A percentile compares a stretch with the other conserved stretches of the same genome.
Conservation (phyloP, 2,113 vertebrate species). For the Thermophis baileyi region DNA sequence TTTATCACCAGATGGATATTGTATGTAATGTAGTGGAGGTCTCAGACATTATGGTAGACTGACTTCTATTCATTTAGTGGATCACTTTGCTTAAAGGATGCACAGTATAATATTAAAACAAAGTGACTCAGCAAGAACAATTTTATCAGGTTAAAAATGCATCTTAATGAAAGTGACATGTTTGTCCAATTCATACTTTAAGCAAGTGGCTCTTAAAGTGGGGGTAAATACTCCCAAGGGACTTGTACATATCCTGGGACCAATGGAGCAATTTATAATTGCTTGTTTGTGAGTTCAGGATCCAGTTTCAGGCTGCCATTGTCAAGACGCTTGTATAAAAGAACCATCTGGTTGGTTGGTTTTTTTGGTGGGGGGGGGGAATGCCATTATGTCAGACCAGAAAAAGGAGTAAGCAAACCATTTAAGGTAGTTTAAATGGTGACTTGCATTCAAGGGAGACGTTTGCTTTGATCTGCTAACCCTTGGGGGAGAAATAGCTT, state of each 20-base stretch:
- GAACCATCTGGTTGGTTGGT: background rate
- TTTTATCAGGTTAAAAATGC: background rate
- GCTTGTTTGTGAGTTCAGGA: background rate
- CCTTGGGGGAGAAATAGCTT: slow-evolving; percentile 69
- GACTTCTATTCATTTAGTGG: background rate
- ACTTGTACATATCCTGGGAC: background rate
- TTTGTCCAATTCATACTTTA: background rate
- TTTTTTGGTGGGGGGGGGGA: background rate
- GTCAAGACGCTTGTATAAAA: background rate
- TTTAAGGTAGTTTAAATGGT: background rate
- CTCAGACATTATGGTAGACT: background rate
- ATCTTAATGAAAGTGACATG: background rate
- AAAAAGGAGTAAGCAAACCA: background rate
- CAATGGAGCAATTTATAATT: background rate
- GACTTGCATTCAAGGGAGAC: background rate
- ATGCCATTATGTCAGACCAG: background rate
- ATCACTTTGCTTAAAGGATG: background rate
- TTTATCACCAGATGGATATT: background rate
- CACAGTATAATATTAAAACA: background rate
- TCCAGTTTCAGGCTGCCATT: background rate
- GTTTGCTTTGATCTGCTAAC: background rate
- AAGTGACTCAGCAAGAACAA: background rate
- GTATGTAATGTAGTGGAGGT: background rate
- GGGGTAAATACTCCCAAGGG: background rate
- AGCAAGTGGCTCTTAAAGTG: background rate